Base-by-base conservation (phyloP, 2,113 vertebrate species). In the Castor canadensis region DNA sequence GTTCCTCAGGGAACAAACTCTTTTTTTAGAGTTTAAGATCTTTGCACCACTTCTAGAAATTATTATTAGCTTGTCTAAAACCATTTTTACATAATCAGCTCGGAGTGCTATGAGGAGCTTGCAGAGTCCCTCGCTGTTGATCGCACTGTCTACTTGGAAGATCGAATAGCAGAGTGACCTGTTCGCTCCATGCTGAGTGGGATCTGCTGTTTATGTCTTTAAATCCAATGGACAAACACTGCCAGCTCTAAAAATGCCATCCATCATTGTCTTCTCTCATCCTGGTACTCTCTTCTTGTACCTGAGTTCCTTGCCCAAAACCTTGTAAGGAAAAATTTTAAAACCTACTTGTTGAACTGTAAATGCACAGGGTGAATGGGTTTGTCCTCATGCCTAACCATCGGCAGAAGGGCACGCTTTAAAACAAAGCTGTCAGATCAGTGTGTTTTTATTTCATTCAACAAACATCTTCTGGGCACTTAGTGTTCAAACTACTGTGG, bases 21-120 rank as follows among this genome's bases (percentile, higher is more conserved):
- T 85, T 87, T 43, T 87, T 95, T 80, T 71, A 30, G 38, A 79
- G 64, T 89, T 69, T 32, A 35, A 49, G 90, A 73, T 88, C 40
- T 49, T 9, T 82, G 54, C 17, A 84, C 40, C 16, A 58, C 6
- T 13, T 79, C 32, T 87, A 45, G 56, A 52, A 84, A 73, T 67
- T 60, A 30, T 60, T 56, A 30, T 24, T 62, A 76, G 24, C 60
- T 91, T 22, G 35, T 71, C 32, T 85, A 75, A 81, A 71, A 35
- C 49, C 9, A 56, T 54, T 91, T 58, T 64, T 64, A 62, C 89
- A 67, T 64, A 45, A 83, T 81, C 54, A 79, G 28, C 40, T 87
- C 54, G n/a, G 26, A 73, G 58, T 92, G 64, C 15, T 45, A 7
- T 28, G n/a, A n/a, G 49, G 35, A 2, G 22, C 38, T 69, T n/a